These are phyloP conservation scores for Telmatochromis sp. DNA, from an alignment of 2,113 vertebrate genomes.

Conservation along the genomic window DNA sequence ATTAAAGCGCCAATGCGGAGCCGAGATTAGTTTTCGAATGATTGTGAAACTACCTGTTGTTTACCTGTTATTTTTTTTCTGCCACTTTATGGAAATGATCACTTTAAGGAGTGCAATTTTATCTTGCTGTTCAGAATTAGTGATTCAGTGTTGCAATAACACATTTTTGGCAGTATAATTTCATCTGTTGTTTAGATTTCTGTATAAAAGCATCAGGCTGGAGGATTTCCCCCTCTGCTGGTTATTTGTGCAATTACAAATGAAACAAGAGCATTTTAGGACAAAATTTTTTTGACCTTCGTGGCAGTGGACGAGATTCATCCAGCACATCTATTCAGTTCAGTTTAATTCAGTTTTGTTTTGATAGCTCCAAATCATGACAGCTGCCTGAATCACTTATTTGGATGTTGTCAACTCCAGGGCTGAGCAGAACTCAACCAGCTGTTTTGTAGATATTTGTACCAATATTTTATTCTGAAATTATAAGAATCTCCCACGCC, in stretches of 20 bases:
- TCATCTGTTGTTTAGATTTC: background rate
- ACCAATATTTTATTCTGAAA: background rate
- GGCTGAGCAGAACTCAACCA: background rate
- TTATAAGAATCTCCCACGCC: rapidly evolving
- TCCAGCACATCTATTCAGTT: background rate
- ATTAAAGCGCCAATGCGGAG: background rate
- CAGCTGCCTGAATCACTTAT: background rate
- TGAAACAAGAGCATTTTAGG: background rate
- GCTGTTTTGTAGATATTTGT: background rate
- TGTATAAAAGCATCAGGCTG: background rate
- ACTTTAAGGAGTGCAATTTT: background rate
- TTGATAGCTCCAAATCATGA: background rate
- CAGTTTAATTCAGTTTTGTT: background rate
- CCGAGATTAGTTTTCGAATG: background rate
- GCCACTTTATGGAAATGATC: background rate
- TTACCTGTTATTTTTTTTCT: background rate
- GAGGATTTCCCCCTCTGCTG: conserved; percentile 47
- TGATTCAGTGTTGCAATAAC: background rate
- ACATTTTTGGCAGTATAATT: background rate
- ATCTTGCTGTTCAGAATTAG: background rate
- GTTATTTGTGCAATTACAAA: background rate
- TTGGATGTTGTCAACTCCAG: background rate
- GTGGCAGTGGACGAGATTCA: background rate
- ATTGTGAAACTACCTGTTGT: background rate
- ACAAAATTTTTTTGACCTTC: background rate